A percentile compares a stretch with the other conserved stretches of the same genome.
These are phyloP conservation scores for Sipha flava DNA, from an alignment of 1,140 invertebrate genomes.

Conservation along the genomic window DNA sequence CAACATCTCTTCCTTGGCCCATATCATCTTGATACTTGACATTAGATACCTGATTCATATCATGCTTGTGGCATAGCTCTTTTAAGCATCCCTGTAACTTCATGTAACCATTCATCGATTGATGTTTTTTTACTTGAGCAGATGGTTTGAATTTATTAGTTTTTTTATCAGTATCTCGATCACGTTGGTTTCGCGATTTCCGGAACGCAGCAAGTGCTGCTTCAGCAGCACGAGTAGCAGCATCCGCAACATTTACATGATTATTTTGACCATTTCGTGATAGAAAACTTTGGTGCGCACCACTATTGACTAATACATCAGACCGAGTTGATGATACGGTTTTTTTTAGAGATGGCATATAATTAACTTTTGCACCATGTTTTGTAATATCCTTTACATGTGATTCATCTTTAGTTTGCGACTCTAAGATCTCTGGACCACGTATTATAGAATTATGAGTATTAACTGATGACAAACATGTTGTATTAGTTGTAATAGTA, in stretches of 20 bases:
- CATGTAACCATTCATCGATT: too few relatives aligned
- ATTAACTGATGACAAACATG: neutral
- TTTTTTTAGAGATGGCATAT: neutral
- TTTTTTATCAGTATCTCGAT: neutral
- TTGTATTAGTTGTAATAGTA: neutral
- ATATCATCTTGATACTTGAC: too few relatives aligned
- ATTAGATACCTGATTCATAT: too few relatives aligned
- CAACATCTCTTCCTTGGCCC: neutral
- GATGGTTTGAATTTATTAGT: too few relatives aligned
- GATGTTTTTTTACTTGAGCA: too few relatives aligned
- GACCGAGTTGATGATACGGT: neutral
- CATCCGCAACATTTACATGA: neutral
- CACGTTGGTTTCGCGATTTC: neutral
- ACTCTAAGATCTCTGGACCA: too few relatives aligned
- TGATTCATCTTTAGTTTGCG: too few relatives aligned
- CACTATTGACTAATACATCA: neutral
- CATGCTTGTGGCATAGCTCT: too few relatives aligned
- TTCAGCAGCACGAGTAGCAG: neutral
- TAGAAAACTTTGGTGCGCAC: neutral
- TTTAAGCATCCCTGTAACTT: too few relatives aligned
- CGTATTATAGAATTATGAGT: neutral
- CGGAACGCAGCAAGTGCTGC: neutral
- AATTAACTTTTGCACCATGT: too few relatives aligned
- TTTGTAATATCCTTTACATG: too few relatives aligned
- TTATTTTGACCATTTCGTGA: neutral